phyloP scores from a whole-genome alignment of 2,888 invertebrate genomes.

The Ligdia adustata region DNA sequence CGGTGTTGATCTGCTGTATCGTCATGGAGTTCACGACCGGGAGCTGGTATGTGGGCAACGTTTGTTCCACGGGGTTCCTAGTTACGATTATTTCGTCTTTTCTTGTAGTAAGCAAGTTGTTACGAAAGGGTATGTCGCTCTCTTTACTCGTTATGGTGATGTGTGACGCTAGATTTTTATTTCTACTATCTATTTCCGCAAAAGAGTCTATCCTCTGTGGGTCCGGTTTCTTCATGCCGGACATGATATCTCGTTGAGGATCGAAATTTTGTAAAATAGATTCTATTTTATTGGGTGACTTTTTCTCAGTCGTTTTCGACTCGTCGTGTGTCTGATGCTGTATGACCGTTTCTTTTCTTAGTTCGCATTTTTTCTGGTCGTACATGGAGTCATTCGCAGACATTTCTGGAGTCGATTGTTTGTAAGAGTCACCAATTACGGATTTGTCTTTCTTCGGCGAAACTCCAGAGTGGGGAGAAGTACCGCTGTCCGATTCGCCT shows the following conservation, averaged over 20 bases:
- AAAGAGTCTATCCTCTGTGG: conserved; percentile 65
- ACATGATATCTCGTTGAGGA: conserved; percentile 59
- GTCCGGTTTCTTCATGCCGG: conserved; percentile 62
- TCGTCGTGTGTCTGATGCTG: conserved; percentile 73
- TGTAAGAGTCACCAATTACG: conserved; percentile 65
- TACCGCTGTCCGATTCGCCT: conserved; percentile 67
- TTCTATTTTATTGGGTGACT: conserved; percentile 72
- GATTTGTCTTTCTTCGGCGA: conserved; percentile 69
- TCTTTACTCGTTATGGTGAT: conserved; percentile 61
- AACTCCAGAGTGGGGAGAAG: conserved; percentile 51
- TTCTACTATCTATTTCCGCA: conserved; percentile 63
- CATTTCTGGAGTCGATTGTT: conserved; percentile 64
- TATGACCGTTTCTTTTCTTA: conserved; percentile 76
- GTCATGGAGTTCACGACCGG: conserved; percentile 72
- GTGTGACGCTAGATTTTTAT: conserved; percentile 53
- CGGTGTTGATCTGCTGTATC: conserved; percentile 70
- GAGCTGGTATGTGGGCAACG: conserved; percentile 63
- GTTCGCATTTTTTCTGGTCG: conserved; percentile 67
- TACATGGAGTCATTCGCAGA: conserved; percentile 42
- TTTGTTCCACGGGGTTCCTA: conserved; percentile 66
- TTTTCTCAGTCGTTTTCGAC: conserved; percentile 61
- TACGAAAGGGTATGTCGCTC: conserved; percentile 65
- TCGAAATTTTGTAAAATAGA: conserved; percentile 69
- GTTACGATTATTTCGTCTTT: conserved; percentile 75
- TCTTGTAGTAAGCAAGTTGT: conserved; percentile 57